phyloP scores from a whole-genome alignment of 2,113 vertebrate genomes.

The Thunnus thynnus region DNA sequence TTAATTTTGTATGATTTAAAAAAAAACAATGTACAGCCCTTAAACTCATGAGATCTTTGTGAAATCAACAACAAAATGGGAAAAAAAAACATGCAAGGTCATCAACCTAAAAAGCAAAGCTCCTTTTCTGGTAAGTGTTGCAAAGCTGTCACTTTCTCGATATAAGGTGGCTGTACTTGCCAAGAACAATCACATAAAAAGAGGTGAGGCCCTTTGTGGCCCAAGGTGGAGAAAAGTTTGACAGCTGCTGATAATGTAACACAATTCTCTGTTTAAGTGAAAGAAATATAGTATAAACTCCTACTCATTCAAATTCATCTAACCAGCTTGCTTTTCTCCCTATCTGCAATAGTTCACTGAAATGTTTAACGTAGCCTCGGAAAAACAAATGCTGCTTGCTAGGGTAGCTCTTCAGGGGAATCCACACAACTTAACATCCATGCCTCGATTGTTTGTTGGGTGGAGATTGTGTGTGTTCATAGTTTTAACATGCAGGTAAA shows the following conservation, averaged over 20 bases:
- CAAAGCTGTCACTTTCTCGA: background rate
- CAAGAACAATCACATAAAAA: background rate
- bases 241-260: conserved; percentile 2
- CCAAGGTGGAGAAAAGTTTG: background rate
- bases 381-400: background rate
- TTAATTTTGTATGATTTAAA: background rate
- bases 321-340: background rate
- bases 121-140: background rate
- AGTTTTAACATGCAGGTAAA: background rate
- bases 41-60: background rate
- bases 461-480: conserved; percentile 12
- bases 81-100: background rate
- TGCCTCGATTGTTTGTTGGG: background rate
- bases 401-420: background rate
- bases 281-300: conserved; percentile 1
- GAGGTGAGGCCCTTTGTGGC: conserved; percentile 30
- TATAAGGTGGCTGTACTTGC: conserved; percentile 1
- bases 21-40: background rate
- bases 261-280: background rate
- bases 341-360: background rate
- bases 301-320: background rate
- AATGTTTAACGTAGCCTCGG: background rate
- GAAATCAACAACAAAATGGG: background rate
- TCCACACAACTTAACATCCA: background rate
- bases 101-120: background rate